Conservation (phyloP, 1,140 invertebrate genomes). For the Chelonus insularis region DNA sequence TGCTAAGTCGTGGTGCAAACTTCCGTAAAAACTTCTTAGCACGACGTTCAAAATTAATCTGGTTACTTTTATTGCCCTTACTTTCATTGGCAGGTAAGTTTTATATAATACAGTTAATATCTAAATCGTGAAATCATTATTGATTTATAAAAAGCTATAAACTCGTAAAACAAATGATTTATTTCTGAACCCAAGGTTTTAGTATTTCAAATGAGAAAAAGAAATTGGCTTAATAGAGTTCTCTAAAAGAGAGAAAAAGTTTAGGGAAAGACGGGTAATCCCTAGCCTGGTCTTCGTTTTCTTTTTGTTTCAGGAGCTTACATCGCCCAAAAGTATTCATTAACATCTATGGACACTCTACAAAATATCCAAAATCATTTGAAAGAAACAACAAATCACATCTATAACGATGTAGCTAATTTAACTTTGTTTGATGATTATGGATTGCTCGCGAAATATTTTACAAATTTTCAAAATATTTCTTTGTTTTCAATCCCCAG, state of each 20-base stretch:
- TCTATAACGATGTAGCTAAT: constrained; percentile 46
- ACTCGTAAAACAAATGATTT: neutral
- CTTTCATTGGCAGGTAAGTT: constrained; percentile 49
- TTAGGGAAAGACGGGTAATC: constrained; percentile 34
- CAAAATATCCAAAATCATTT: constrained; percentile 49
- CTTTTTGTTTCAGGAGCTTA: constrained; percentile 60
- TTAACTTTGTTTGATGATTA: constrained; percentile 39
- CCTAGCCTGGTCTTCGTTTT: constrained; percentile 46
- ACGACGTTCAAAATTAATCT: constrained; percentile 40
- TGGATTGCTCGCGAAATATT: constrained; percentile 47
- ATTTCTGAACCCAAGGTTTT: neutral
- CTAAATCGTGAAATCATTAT: neutral
- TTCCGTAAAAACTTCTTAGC: constrained; percentile 36
- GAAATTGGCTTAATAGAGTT: no score
- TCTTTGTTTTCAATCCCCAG: constrained; percentile 36
- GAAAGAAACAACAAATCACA: constrained; percentile 49
- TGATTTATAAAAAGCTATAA: constrained; percentile 3
- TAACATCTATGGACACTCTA: constrained; percentile 51
- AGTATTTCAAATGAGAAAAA: no score
- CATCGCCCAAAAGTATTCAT: constrained; percentile 51
- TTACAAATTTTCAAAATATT: constrained; percentile 45
- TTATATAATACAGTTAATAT: constrained; percentile 1
- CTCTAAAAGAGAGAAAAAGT: neutral
- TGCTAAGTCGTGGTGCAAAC: constrained; percentile 44
- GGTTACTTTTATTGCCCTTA: constrained; percentile 46